Percentiles rank a stretch among this genome's conserved stretches.
Conservation (phyloP, 2,797 vertebrate genomes). For the Labeo calbasu region DNA sequence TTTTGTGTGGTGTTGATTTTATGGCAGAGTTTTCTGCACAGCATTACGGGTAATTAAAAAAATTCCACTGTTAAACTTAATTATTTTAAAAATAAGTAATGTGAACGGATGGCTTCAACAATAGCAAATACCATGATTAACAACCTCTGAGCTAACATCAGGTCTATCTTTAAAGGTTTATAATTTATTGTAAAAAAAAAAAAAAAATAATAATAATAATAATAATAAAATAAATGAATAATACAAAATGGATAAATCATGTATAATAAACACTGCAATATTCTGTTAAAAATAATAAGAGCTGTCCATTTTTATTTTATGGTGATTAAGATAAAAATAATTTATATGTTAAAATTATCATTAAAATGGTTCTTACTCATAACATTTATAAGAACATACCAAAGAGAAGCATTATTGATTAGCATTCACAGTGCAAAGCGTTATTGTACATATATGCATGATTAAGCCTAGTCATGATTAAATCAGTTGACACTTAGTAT, state of each 20-base stretch:
- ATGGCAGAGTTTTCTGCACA: neutral
- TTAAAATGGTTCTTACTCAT: neutral
- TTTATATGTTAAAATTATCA: neutral
- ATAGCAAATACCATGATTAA: neutral
- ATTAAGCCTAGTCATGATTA: neutral
- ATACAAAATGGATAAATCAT: neutral
- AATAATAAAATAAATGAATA: no score
- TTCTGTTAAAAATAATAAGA: neutral
- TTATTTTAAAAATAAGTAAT: neutral
- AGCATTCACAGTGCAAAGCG: slow-evolving; percentile 1
- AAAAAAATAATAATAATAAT: no score
- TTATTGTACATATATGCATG: neutral
- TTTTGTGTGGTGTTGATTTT: neutral
- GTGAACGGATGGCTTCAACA: neutral
- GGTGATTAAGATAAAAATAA: neutral
- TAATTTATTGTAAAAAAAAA: neutral
- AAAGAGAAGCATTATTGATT: neutral
- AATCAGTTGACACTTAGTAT: neutral
- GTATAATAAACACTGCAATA: neutral
- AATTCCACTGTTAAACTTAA: neutral
- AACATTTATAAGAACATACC: neutral
- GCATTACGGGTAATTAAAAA: neutral
- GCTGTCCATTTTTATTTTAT: neutral
- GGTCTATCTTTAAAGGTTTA: neutral
- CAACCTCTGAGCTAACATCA: neutral